Evolutionary conservation across 2,888 invertebrate genomes (phyloP).

Genomic region (Drosophila mimica): DNA sequence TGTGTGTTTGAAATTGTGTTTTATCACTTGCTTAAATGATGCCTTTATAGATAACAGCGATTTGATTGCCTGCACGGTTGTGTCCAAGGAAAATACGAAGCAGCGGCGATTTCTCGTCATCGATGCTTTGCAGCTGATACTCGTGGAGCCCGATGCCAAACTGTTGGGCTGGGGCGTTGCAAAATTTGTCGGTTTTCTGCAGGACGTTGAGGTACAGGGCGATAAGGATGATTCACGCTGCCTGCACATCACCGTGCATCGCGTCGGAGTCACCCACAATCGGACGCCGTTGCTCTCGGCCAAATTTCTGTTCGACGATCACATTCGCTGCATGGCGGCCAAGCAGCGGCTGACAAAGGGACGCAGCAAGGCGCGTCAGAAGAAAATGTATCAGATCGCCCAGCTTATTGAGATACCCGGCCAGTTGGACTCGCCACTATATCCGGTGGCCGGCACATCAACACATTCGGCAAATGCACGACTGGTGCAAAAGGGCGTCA

Average conservation of each 20-base stretch:
- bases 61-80: constrained; percentile 97
- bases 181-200: constrained; percentile 96
- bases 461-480: constrained; percentile 80
- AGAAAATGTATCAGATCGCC: constrained; percentile 98
- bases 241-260: constrained; percentile 96
- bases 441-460: constrained; percentile 79
- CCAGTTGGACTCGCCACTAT: constrained; percentile 81
- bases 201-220: constrained; percentile 97
- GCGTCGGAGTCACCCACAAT: constrained; percentile 89
- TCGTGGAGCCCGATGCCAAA: constrained; percentile 98
- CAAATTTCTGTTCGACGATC: constrained; percentile 99
- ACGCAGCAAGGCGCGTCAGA: constrained; percentile 96
- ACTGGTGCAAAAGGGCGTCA: constrained; percentile 85
- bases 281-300: constrained; percentile 93
- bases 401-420: constrained; percentile 93
- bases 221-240: constrained; percentile 99
- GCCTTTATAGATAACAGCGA: constrained; percentile 95
- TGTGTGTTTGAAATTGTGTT: neutral
- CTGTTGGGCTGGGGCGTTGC: constrained; percentile 99
- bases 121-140: constrained; percentile 96
- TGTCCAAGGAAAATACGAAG: constrained; percentile 94
- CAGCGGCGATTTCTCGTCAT: constrained; percentile 98
- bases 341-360: constrained; percentile 95
- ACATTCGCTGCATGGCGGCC: constrained; percentile 99
- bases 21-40: neutral